phyloP scores from a whole-genome alignment of 2,113 vertebrate species.

The Phasianus colchicus region DNA sequence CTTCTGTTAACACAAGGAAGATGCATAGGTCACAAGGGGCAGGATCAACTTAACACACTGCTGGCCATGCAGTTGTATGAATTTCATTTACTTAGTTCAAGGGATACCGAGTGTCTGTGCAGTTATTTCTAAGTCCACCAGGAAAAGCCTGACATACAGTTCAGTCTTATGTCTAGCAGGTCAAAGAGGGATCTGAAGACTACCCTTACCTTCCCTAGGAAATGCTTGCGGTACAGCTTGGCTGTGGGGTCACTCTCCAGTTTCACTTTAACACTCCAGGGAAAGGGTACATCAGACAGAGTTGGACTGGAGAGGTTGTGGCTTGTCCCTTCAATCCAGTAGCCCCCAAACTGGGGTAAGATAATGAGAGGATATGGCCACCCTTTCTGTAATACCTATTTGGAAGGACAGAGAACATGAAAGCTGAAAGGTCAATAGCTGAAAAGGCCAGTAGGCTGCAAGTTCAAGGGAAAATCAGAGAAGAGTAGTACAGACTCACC shows the following conservation, averaged over 20 bases:
- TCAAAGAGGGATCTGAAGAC: background rate
- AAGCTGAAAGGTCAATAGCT: background rate
- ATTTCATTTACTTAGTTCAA: background rate
- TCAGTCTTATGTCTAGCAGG: background rate
- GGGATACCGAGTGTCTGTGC: background rate
- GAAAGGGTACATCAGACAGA: slow-evolving; percentile 61
- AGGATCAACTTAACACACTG: background rate
- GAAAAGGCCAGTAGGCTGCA: background rate
- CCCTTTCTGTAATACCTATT: slow-evolving; percentile 80
- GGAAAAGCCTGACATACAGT: background rate
- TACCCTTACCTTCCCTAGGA: slow-evolving; percentile 83
- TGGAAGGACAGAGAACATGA: background rate
- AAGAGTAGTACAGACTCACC: slow-evolving; percentile 45
- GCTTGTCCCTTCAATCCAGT: slow-evolving; percentile 87
- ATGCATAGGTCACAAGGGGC: background rate
- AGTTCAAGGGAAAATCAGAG: background rate
- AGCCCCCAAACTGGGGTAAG: slow-evolving; percentile 85
- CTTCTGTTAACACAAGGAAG: background rate
- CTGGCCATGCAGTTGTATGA: fast-evolving
- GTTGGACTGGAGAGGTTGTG: slow-evolving; percentile 76
- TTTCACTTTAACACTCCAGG: slow-evolving; percentile 80
- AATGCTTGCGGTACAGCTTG: slow-evolving; percentile 85
- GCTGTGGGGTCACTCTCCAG: slow-evolving; percentile 89
- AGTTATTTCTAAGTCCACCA: background rate
- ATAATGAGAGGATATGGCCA: slow-evolving; percentile 86